These are phyloP conservation scores for Drosophila bipectinata DNA, from an alignment of 1,140 invertebrate species.

Conservation along the genomic window DNA sequence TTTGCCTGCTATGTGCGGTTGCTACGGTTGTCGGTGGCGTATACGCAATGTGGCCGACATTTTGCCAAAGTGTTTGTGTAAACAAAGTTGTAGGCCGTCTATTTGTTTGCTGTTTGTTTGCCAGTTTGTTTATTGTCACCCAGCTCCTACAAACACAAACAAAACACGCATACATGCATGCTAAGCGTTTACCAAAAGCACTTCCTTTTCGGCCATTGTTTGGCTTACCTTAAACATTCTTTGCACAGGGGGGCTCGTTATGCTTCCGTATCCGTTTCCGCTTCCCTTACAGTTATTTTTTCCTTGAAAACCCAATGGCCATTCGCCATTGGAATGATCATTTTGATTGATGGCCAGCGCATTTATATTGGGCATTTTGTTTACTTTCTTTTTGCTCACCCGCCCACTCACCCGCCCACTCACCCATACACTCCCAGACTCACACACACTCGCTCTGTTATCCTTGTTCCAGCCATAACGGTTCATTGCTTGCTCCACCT, in stretches of 20 bases:
- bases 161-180: conserved; percentile 11
- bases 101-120: conserved; percentile 72
- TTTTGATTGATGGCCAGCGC: conserved; percentile 70
- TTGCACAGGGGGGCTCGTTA: conserved; percentile 26
- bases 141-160: conserved; percentile 3
- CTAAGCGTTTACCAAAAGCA: conserved; percentile 61
- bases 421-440: background rate
- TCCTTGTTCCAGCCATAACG: conserved; percentile 22
- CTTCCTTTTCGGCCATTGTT: conserved; percentile 56
- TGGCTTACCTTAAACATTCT: conserved; percentile 55
- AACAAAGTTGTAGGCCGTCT: conserved; percentile 73
- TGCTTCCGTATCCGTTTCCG: conserved; percentile 66
- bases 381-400: conserved; percentile 12
- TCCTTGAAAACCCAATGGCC: conserved; percentile 2
- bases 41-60: conserved; percentile 73
- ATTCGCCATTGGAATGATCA: conserved; percentile 46
- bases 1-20: conserved; percentile 50
- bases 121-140: conserved; percentile 71
- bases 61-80: conserved; percentile 76
- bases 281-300: conserved; percentile 27
- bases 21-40: conserved; percentile 56
- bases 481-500: conserved; percentile 58
- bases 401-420: background rate
- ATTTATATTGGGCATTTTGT: conserved; percentile 56
- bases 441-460: background rate